Evolutionary conservation across 2,888 invertebrate species (phyloP).

Genomic region (Ophion costatus): DNA sequence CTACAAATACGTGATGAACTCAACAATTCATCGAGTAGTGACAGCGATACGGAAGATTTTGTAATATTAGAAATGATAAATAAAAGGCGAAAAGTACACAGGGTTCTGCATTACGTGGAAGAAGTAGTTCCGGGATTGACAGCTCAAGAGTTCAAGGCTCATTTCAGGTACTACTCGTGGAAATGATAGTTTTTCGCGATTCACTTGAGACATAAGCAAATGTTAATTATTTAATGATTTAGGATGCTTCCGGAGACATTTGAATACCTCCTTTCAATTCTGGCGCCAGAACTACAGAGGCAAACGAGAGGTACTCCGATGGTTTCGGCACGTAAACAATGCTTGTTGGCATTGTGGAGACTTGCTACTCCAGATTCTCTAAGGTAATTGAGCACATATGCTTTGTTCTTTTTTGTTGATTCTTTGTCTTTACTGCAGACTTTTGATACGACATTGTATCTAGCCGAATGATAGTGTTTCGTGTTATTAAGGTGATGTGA

Average conservation of each 20-base stretch:
- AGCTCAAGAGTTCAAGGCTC: conserved; percentile 48
- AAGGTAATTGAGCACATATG: conserved; percentile 23
- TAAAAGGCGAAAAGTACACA: conserved; percentile 40
- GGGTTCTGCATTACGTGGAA: conserved; percentile 47
- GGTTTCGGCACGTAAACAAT: conserved; percentile 48
- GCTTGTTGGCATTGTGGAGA: conserved; percentile 51
- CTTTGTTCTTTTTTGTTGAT: not conserved
- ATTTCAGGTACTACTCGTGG: conserved; percentile 45
- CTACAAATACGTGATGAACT: conserved; percentile 23
- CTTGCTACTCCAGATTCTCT: conserved; percentile 54
- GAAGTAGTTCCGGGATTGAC: conserved; percentile 44
- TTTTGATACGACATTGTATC: conserved; percentile 10
- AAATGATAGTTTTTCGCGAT: conserved; percentile 25
- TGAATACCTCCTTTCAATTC: conserved; percentile 41
- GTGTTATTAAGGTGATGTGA: conserved; percentile 7
- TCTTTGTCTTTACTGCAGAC: conserved; percentile 1
- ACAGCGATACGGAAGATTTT: conserved; percentile 29
- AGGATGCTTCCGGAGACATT: conserved; percentile 51
- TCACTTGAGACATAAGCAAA: conserved; percentile 14
- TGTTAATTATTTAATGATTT: conserved; percentile 40
- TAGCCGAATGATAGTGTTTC: not conserved
- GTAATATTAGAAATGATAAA: conserved; percentile 20
- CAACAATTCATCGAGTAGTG: conserved; percentile 29
- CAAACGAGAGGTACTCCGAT: conserved; percentile 43
- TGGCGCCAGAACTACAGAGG: conserved; percentile 37